Evolutionary conservation across 2,888 invertebrate species (phyloP), one percentile per base, ranked within the genome.

Genomic region (Ceraclea dissimilis): DNA sequence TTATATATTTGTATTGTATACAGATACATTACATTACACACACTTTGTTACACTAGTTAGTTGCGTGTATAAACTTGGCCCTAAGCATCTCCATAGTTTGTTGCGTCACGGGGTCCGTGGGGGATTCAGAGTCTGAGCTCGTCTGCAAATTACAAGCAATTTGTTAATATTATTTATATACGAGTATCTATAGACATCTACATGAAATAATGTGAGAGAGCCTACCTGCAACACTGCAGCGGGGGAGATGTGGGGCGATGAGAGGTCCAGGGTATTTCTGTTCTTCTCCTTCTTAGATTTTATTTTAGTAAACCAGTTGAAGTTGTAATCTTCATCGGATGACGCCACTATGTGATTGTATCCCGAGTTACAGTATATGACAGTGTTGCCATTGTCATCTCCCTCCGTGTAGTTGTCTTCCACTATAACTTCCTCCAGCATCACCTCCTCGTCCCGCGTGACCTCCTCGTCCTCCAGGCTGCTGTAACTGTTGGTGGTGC

Each of bases 401-500:
- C 73, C 73, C 54, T 69, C 70, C 54, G 69, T 67, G 62, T 70
- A 70, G 63, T 69, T 70, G 49, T 71, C 71, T 2, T 70, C 71
- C 34, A 74, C 64, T 11, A 71, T 70, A 2, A 69, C 67, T 55
- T 72, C 63, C 58, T 72, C 72, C 39, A 56, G 47, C 39, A 56
- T 46, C 16, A 47, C 44, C 13, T 52, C 51, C 63, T 73, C 70
- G 10, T 68, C 66, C 47, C 66, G 64, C 60, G 69, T 71, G n/a
- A 71, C 75, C 63, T 77, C 77, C 60, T 79, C 78, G 60, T 78
- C 78, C 66, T 79, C 78, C 49, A 79, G 67, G 64, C 78, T 78
- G 18, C 77, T 77, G 63, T 78, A 79, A 63, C 76, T 76, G 33
- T 77, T 77, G 6, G 78, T 78, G 8, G 78, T 79, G 2, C 71